phyloP scores from a whole-genome alignment of 2,888 invertebrate genomes.

The Lampropteryx suffumata region DNA sequence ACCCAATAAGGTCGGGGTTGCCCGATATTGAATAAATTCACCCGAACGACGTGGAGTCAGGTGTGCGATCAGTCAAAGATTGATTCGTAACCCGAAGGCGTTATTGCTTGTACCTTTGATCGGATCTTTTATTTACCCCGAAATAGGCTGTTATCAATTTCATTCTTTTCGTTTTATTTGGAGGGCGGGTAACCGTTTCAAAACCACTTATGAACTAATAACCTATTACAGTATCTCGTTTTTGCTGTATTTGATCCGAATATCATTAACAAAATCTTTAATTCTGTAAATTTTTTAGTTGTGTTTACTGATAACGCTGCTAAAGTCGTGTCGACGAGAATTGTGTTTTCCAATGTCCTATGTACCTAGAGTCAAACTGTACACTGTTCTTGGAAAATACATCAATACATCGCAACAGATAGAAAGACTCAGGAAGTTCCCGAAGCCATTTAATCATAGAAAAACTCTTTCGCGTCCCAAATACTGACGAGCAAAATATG shows the following conservation, averaged over 20 bases:
- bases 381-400: no score
- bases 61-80: slow-evolving; percentile 26
- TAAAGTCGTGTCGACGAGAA: no score
- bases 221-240: no score
- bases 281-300: no score
- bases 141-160: slow-evolving; percentile 12
- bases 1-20: slow-evolving; percentile 29
- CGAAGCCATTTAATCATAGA: not conserved
- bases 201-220: no score
- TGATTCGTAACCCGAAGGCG: slow-evolving; percentile 24
- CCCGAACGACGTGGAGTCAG: slow-evolving; percentile 28
- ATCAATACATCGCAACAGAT: not conserved
- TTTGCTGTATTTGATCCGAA: no score
- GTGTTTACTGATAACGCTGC: no score
- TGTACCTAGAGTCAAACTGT: no score
- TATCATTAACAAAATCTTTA: no score
- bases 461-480: slow-evolving; percentile 2
- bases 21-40: slow-evolving; percentile 32
- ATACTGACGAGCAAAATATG: slow-evolving; percentile 22
- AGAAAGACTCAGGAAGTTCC: not conserved
- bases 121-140: slow-evolving; percentile 17
- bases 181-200: no score
- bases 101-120: slow-evolving; percentile 19
- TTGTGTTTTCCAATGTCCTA: no score
- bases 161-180: not conserved